Conservation (phyloP, 2,113 vertebrate species). For the Sapayoa aenigma region DNA sequence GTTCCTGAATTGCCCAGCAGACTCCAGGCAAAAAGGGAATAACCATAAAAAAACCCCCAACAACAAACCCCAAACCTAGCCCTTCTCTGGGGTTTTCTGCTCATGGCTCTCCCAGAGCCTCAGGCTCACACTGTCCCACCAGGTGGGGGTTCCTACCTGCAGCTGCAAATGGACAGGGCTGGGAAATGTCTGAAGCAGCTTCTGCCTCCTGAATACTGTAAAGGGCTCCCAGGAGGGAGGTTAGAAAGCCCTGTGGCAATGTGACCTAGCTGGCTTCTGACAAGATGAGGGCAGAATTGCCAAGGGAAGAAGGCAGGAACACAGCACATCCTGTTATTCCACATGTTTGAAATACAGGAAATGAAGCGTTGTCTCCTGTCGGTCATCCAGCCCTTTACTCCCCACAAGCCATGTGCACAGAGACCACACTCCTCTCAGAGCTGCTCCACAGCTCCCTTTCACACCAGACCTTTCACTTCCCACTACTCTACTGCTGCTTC, state of each 20-base stretch:
- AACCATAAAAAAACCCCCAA: background rate
- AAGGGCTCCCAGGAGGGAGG: background rate
- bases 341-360: background rate
- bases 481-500: background rate
- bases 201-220: rapidly evolving
- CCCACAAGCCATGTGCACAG: background rate
- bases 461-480: background rate
- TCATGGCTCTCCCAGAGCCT: background rate
- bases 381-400: background rate
- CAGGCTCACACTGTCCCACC: background rate
- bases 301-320: background rate
- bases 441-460: background rate
- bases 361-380: background rate
- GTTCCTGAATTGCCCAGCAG: background rate
- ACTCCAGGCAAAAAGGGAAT: background rate
- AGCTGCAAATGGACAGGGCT: background rate
- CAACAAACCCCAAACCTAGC: rapidly evolving
- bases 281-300: background rate
- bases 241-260: background rate
- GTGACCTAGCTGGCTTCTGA: background rate
- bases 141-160: background rate
- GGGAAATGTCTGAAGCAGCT: background rate
- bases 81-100: background rate
- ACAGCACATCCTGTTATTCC: slow-evolving; percentile 44
- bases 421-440: background rate